These are phyloP conservation scores for Elysia chlorotica DNA, from an alignment of 1,140 invertebrate species.

Conservation along the genomic window DNA sequence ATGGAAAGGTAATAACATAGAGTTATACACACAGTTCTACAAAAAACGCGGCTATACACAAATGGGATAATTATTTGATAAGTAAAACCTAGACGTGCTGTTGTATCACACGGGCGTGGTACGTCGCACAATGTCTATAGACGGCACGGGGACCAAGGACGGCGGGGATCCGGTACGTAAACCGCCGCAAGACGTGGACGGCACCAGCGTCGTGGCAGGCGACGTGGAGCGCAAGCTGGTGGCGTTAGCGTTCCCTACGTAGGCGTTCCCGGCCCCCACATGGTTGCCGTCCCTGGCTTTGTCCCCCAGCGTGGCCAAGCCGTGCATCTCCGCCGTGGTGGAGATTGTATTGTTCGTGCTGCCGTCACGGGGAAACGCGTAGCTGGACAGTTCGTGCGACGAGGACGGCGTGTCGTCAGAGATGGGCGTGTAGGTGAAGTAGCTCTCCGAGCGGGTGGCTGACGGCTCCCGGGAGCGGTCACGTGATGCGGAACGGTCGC, in stretches of 20 bases:
- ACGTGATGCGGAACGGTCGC: slow-evolving; percentile 47
- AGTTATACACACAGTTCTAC: too few relatives aligned
- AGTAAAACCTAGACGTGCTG: too few relatives aligned
- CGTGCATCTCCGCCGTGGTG: slow-evolving; percentile 56
- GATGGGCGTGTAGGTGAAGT: slow-evolving; percentile 60
- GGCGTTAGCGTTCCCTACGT: neutral
- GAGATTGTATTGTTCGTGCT: slow-evolving; percentile 56
- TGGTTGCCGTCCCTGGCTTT: too few relatives aligned
- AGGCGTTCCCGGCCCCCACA: neutral
- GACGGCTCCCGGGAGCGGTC: slow-evolving; percentile 55
- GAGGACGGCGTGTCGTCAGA: slow-evolving; percentile 53
- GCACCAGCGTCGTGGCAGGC: neutral
- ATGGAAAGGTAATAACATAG: too few relatives aligned
- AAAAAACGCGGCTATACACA: too few relatives aligned
- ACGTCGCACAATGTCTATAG: slow-evolving; percentile 43
- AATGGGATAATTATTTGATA: too few relatives aligned
- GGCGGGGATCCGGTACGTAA: neutral
- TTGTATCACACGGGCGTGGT: slow-evolving; percentile 51
- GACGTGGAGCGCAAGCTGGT: neutral
- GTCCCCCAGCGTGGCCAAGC: slow-evolving; percentile 26
- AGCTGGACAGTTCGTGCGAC: slow-evolving; percentile 60
- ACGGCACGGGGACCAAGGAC: slow-evolving; percentile 24
- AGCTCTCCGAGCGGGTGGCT: slow-evolving; percentile 55
- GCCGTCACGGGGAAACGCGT: slow-evolving; percentile 51
- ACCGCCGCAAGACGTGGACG: neutral